Conservation (phyloP, 2,113 vertebrate genomes). For the Varanus salvator region DNA sequence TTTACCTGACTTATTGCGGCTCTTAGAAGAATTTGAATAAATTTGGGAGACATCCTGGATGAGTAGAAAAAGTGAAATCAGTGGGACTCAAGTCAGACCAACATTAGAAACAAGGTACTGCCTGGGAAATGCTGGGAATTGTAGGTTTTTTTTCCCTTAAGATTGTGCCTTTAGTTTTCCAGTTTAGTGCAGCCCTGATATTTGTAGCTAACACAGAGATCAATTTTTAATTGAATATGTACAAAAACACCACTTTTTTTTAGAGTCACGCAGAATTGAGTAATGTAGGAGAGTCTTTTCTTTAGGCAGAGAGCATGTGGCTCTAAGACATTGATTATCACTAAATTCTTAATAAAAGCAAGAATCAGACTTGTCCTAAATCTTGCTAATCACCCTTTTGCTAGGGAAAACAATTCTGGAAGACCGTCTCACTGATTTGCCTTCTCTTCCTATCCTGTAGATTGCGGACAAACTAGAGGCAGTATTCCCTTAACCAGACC, state of each 20-base stretch:
- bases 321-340: neutral
- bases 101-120: too few relatives aligned
- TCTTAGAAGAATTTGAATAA: rapidly evolving
- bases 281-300: neutral
- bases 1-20: rapidly evolving
- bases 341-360: neutral
- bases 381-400: neutral
- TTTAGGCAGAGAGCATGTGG: too few relatives aligned
- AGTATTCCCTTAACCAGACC: neutral
- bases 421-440: neutral
- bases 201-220: neutral
- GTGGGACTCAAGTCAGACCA: too few relatives aligned
- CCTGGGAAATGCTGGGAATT: too few relatives aligned
- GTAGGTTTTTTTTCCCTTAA: neutral
- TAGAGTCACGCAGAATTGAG: neutral
- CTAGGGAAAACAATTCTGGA: neutral
- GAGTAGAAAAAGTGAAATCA: too few relatives aligned
- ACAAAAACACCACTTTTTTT: neutral
- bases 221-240: neutral
- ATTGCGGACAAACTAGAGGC: neutral
- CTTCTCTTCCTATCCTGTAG: neutral
- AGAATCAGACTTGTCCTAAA: neutral
- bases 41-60: rapidly evolving
- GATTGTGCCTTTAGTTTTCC: neutral
- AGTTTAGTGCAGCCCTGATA: rapidly evolving